phyloP scores from a whole-genome alignment of 1,140 invertebrate genomes.

The Cydia splendana region DNA sequence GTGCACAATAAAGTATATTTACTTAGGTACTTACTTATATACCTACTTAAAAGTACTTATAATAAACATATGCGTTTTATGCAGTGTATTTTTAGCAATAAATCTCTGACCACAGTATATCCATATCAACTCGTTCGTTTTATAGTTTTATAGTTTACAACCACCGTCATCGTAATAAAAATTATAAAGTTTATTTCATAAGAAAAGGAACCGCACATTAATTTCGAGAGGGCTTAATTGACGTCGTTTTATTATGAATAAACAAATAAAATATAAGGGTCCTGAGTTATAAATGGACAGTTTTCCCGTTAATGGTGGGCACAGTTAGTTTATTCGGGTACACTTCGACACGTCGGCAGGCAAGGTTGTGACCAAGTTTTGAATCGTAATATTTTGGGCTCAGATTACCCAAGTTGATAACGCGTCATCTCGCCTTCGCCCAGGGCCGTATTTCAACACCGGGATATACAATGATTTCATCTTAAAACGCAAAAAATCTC shows the following conservation, averaged over 20 bases:
- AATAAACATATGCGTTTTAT: background rate
- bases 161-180: slow-evolving; percentile 9
- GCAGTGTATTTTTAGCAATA: background rate
- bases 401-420: slow-evolving; percentile 78
- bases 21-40: background rate
- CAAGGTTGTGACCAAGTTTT: slow-evolving; percentile 76
- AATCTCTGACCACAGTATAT: background rate
- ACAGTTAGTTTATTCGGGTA: slow-evolving; percentile 65
- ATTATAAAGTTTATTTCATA: slow-evolving; percentile 38
- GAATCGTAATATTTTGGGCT: slow-evolving; percentile 80
- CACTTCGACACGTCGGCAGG: slow-evolving; percentile 37
- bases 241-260: slow-evolving; percentile 73
- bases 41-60: too few relatives aligned
- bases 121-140: background rate
- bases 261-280: slow-evolving; percentile 68
- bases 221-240: slow-evolving; percentile 65
- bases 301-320: slow-evolving; percentile 70
- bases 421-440: slow-evolving; percentile 69
- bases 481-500: background rate
- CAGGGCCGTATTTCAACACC: slow-evolving; percentile 52
- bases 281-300: slow-evolving; percentile 64
- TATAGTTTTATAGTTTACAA: slow-evolving; percentile 16
- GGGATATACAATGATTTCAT: background rate
- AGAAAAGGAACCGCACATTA: slow-evolving; percentile 59
- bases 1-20: too few relatives aligned